phyloP scores from a whole-genome alignment of 2,888 invertebrate species.

The Tenodera sinensis region DNA sequence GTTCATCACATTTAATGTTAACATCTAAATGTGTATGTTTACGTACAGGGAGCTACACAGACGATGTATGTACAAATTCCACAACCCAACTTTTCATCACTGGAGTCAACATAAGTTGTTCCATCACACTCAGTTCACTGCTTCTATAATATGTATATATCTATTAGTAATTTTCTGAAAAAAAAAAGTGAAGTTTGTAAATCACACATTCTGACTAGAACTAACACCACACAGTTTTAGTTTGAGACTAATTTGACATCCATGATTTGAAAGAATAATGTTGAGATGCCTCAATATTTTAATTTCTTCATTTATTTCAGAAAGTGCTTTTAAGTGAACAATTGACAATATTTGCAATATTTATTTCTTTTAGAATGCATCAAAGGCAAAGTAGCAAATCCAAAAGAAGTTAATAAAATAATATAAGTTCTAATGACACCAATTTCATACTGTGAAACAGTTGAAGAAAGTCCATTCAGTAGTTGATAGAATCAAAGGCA shows the following conservation, averaged over 20 bases:
- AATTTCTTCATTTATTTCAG: not conserved
- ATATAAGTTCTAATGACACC: not conserved
- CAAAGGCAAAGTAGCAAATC: not conserved
- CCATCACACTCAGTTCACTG: not conserved
- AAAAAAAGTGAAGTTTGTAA: not conserved
- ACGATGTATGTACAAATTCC: not conserved
- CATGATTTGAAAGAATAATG: not conserved
- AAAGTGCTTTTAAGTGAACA: not conserved
- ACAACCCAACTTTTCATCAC: not conserved
- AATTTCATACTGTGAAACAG: not conserved
- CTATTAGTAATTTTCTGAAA: not conserved
- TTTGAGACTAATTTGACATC: not conserved
- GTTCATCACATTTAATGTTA: not conserved
- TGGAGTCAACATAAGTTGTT: not conserved
- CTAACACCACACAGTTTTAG: not conserved
- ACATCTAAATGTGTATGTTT: not conserved
- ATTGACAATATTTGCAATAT: not conserved
- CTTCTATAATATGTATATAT: not conserved
- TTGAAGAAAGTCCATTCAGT: not conserved
- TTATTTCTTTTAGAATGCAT: not conserved
- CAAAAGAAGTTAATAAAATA: not conserved
- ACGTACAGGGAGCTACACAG: not conserved
- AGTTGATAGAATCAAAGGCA: not conserved
- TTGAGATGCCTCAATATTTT: not conserved
- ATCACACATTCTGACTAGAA: not conserved